phyloP scores from a whole-genome alignment of 2,797 vertebrate species.

The Trichosurus vulpecula region DNA sequence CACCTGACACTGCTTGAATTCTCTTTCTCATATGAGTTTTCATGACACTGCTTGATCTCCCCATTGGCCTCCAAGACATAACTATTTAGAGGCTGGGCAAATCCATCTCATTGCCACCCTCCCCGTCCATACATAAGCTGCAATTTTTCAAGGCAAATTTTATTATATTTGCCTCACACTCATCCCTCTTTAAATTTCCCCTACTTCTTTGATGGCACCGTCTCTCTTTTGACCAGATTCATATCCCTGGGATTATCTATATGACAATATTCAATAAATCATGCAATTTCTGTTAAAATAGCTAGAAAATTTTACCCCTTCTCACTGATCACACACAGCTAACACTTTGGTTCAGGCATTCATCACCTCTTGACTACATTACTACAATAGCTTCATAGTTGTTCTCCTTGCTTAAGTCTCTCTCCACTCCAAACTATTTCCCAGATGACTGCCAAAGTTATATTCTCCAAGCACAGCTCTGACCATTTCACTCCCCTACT shows the following conservation, averaged over 20 bases:
- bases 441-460: background rate
- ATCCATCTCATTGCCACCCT: background rate
- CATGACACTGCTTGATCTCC: background rate
- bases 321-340: background rate
- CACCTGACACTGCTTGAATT: background rate
- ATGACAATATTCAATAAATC: background rate
- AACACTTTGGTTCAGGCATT: background rate
- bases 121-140: background rate
- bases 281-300: background rate
- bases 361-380: background rate
- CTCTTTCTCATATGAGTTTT: background rate
- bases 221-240: background rate
- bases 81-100: background rate
- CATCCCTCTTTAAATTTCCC: background rate
- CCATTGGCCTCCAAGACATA: background rate
- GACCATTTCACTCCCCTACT: background rate
- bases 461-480: background rate
- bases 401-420: background rate
- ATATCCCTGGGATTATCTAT: background rate
- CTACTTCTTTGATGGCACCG: background rate
- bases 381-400: background rate
- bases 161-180: background rate
- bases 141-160: background rate
- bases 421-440: background rate
- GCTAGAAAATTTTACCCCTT: background rate